Conservation (phyloP, 2,113 vertebrate genomes). For the Phalacrocorax pelagicus region DNA sequence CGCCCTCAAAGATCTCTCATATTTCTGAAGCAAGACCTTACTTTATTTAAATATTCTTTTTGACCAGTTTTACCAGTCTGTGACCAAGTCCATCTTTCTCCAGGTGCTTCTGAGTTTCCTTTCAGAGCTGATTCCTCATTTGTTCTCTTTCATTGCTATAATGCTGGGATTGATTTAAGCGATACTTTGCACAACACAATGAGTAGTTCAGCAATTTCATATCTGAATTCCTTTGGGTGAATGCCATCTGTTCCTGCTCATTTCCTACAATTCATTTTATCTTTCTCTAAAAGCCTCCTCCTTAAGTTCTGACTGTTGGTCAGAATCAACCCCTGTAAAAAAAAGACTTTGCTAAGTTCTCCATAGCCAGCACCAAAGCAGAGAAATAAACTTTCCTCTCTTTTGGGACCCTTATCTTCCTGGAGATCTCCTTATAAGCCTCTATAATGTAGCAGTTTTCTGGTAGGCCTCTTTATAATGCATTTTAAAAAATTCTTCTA, state of each 20-base stretch:
- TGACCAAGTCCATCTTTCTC: neutral
- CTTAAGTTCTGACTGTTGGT: neutral
- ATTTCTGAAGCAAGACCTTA: neutral
- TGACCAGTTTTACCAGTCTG: neutral
- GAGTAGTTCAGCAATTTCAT: neutral
- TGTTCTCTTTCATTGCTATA: neutral
- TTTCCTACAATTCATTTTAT: neutral
- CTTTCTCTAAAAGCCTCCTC: neutral
- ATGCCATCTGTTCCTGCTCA: constrained; percentile 9
- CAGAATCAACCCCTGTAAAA: neutral
- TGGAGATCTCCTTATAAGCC: neutral
- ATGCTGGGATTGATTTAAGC: neutral
- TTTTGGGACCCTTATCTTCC: neutral
- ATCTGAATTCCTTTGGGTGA: constrained; percentile 8
- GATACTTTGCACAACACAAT: neutral
- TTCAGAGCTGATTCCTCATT: neutral
- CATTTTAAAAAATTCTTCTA: neutral
- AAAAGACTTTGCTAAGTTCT: neutral
- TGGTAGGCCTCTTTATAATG: neutral
- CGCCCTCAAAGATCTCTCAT: neutral
- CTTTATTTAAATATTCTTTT: neutral
- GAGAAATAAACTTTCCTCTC: neutral
- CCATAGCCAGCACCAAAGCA: neutral
- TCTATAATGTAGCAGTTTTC: neutral
- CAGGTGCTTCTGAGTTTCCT: neutral